Evolutionary conservation across 2,113 vertebrate species (phyloP).

Genomic region (Psophia crepitans): DNA sequence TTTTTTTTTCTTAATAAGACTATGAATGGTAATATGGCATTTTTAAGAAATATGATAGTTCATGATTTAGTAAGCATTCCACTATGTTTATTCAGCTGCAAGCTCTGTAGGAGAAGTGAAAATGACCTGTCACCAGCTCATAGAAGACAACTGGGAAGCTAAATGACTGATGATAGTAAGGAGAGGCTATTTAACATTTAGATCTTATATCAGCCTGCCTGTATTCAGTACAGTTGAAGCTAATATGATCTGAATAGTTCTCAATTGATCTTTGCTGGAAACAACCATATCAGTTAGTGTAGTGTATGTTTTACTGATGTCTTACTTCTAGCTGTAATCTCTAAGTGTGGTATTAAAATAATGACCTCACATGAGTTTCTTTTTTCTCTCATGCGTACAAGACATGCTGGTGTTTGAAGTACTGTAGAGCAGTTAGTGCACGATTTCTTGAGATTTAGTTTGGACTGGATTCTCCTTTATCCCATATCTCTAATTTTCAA

Average conservation of each 20-base stretch:
- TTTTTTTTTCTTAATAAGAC: neutral
- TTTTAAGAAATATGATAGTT: neutral
- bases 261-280: neutral
- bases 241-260: neutral
- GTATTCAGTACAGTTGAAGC: neutral
- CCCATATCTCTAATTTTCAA: neutral
- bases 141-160: neutral
- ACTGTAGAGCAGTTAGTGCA: neutral
- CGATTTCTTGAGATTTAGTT: neutral
- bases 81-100: neutral
- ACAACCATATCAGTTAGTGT: neutral
- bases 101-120: neutral
- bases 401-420: neutral
- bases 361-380: neutral
- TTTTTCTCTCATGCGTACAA: neutral
- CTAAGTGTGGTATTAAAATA: neutral
- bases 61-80: neutral
- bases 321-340: neutral
- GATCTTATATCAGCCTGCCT: neutral
- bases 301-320: neutral
- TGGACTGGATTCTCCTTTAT: neutral
- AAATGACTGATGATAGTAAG: neutral
- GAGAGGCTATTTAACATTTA: neutral
- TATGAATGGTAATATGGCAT: neutral
- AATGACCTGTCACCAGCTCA: neutral